Evolutionary conservation across 1,140 invertebrate species (phyloP).

Genomic region (Drosophila carrolli): DNA sequence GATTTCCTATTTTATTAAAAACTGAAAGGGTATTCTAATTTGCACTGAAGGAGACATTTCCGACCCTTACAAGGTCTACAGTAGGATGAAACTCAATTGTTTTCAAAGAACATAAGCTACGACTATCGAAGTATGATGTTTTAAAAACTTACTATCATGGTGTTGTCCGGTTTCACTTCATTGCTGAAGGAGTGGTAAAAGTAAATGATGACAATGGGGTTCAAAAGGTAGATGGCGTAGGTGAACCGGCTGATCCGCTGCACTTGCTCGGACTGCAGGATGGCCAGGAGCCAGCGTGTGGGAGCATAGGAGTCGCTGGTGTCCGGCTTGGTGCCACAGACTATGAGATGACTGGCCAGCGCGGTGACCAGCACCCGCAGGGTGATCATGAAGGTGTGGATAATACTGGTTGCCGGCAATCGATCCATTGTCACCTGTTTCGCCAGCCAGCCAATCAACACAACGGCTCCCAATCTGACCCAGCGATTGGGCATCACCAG

Average conservation of each 20-base stretch:
- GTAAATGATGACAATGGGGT: slow-evolving; percentile 39
- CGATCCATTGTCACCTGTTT: not conserved
- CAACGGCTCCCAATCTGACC: not conserved
- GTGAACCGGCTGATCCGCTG: slow-evolving; percentile 39
- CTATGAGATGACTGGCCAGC: slow-evolving; percentile 27
- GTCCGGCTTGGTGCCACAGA: not conserved
- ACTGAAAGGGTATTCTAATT: no score
- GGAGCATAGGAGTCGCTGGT: not conserved
- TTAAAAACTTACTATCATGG: slow-evolving; percentile 33
- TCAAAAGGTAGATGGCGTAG: slow-evolving; percentile 54
- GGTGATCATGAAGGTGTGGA: not conserved
- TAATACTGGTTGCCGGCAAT: not conserved
- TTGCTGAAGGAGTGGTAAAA: slow-evolving; percentile 31
- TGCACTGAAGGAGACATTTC: no score
- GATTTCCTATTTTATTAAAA: no score
- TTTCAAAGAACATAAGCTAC: no score
- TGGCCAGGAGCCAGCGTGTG: slow-evolving; percentile 21
- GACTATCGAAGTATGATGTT: no score
- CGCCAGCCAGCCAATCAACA: not conserved
- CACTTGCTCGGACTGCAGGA: slow-evolving; percentile 23
- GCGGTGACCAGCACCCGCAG: not conserved
- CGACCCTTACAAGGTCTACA: no score
- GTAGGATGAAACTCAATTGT: no score
- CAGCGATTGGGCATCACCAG: not conserved
- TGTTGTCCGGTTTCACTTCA: slow-evolving; percentile 14